Evolutionary conservation across 1,140 invertebrate genomes (phyloP), one percentile per base, ranked within the genome.

Genomic region (Monomorium pharaonis): DNA sequence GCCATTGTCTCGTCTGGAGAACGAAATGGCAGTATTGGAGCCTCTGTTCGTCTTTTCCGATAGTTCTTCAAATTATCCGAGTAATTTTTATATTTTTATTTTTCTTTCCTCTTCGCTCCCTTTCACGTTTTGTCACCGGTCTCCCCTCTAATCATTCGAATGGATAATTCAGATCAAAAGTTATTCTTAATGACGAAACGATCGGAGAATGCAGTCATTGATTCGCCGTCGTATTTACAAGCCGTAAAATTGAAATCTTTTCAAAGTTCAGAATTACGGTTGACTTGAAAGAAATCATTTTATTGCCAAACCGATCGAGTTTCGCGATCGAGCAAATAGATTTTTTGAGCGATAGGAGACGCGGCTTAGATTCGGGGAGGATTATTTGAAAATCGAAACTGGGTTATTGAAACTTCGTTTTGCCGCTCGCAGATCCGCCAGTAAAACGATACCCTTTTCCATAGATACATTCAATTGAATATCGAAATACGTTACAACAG

Each of bases 321-420:
- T 83, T 58, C 54, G 54, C 27, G 78, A 81, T 58, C 67, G 78
- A 44, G 51, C 78, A 74, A 83, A 83, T 83, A 83, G 78, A 83
- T 83, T 83, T 83, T 83, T 83, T 70, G 69, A 74, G 21, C 67
- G 78, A 37, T 74, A 83, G 51, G 67, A 83, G 51, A 83, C 67
- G 67, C 51, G 67, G 78, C 78, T 83, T 83, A 83, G 78, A 74
- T 83, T 74, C 78, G 67, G 76, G 62, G 67, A 74, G 78, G 78
- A 83, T 83, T 83, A 83, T 83, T 83, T 83, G 78, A 83, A 83
- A 83, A 83, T 83, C 78, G 78, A 83, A 83, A 83, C 78, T 83
- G 54, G 78, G 78, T 83, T 83, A 83, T 83, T 83, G 78, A 83
- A 83, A 83, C 67, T 83, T 83, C 78, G 67, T 83, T 83, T 83